Conservation (phyloP, 2,113 vertebrate species). For the Mustela nigripes region DNA sequence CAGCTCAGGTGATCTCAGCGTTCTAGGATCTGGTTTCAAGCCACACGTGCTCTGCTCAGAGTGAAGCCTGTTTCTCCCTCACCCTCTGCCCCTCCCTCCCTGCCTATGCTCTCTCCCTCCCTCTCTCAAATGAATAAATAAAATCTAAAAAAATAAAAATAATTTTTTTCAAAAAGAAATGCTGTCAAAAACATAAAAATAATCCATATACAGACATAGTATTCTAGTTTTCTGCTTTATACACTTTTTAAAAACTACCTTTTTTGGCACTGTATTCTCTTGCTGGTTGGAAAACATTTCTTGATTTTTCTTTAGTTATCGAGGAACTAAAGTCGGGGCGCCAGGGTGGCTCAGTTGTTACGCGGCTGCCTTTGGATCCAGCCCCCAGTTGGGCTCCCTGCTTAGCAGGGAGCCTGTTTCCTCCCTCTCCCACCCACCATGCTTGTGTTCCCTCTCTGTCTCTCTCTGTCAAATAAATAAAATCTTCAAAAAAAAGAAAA, state of each 20-base stretch:
- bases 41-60: neutral
- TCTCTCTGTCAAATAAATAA: too few species aligned
- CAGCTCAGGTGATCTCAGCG: neutral
- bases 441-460: too few species aligned
- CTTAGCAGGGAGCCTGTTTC: too few species aligned
- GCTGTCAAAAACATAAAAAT: neutral
- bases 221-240: neutral
- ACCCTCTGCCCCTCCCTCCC: neutral
- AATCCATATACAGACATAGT: neutral
- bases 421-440: too few species aligned
- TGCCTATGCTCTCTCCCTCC: neutral
- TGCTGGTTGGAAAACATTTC: neutral
- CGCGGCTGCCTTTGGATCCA: too few species aligned
- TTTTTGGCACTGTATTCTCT: slow-evolving; percentile 1
- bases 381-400: too few species aligned
- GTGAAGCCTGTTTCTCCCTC: neutral
- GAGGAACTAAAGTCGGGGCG: neutral
- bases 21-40: neutral
- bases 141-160: neutral
- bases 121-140: neutral
- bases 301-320: neutral
- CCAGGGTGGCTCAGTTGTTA: too few species aligned
- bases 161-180: neutral
- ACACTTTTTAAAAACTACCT: neutral
- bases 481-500: too few species aligned